Evolutionary conservation across 2,888 invertebrate genomes (phyloP).

Genomic region (Limnephilus rhombicus): DNA sequence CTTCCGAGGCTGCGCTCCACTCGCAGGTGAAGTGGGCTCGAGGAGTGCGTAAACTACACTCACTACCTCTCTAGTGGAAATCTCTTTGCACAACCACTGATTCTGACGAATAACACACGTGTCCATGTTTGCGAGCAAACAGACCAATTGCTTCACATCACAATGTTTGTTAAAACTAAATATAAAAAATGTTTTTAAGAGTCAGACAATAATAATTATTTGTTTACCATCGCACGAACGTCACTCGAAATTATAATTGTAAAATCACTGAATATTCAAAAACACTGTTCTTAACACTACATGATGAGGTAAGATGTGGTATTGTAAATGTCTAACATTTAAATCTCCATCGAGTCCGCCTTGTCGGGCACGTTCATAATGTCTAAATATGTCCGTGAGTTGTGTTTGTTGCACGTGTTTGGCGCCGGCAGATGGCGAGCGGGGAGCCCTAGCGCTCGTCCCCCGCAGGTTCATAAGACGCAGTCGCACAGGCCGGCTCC

Average conservation of each 20-base stretch:
- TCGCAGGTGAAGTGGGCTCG: conserved; percentile 6
- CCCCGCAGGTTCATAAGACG: conserved; percentile 57
- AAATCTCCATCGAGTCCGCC: conserved; percentile 25
- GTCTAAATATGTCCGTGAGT: conserved; percentile 9
- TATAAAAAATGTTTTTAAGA: conserved; percentile 20
- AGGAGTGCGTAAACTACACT: conserved; percentile 53
- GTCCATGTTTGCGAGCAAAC: not conserved
- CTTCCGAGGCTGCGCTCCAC: conserved; percentile 48
- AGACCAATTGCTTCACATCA: conserved; percentile 14
- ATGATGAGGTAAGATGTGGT: conserved; percentile 73
- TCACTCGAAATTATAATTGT: conserved; percentile 14
- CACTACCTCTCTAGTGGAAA: conserved; percentile 58
- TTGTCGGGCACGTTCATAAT: conserved; percentile 11
- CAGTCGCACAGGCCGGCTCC: conserved; percentile 59
- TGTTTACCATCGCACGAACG: not conserved
- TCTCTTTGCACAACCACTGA: conserved; percentile 51
- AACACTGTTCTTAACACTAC: conserved; percentile 62
- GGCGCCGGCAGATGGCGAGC: not conserved
- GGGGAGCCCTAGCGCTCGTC: not conserved
- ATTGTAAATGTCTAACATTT: conserved; percentile 54
- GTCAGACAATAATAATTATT: conserved; percentile 14
- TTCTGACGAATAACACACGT: conserved; percentile 26
- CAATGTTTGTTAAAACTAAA: conserved; percentile 17
- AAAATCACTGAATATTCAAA: conserved; percentile 29
- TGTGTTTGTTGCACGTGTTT: not conserved